phyloP scores from a whole-genome alignment of 2,113 vertebrate genomes.

The Actenoides hombroni region DNA sequence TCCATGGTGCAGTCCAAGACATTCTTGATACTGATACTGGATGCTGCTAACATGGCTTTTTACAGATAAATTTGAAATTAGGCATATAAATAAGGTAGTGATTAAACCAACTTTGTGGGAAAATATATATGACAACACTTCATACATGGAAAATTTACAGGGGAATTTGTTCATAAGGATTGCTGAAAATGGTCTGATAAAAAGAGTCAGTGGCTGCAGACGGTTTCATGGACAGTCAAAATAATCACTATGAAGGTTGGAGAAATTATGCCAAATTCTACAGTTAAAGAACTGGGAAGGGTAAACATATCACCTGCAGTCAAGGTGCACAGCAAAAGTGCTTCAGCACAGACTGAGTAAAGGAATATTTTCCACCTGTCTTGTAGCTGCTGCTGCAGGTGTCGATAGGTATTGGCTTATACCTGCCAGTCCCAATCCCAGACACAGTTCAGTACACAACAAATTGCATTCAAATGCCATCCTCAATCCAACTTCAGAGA shows the following conservation, averaged over 20 bases:
- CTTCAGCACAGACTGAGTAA: background rate
- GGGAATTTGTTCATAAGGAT: background rate
- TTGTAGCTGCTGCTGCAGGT: background rate
- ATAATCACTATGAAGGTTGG: background rate
- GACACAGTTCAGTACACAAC: background rate
- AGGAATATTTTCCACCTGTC: background rate
- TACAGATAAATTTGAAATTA: background rate
- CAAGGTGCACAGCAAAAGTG: background rate
- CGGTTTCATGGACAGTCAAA: background rate
- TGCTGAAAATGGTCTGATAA: background rate
- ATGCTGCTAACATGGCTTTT: background rate
- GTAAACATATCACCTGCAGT: background rate
- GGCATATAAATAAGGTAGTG: background rate
- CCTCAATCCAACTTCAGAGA: background rate
- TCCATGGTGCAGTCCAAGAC: fast-evolving
- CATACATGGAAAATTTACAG: background rate
- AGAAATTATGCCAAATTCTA: background rate
- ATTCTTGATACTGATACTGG: background rate
- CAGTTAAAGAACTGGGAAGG: background rate
- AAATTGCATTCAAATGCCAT: background rate
- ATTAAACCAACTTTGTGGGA: background rate
- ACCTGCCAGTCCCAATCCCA: background rate
- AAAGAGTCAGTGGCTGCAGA: background rate
- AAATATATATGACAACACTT: background rate
- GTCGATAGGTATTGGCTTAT: background rate